Conservation (phyloP, 2,797 vertebrate species). For the Pseudotriccus pelzelni region DNA sequence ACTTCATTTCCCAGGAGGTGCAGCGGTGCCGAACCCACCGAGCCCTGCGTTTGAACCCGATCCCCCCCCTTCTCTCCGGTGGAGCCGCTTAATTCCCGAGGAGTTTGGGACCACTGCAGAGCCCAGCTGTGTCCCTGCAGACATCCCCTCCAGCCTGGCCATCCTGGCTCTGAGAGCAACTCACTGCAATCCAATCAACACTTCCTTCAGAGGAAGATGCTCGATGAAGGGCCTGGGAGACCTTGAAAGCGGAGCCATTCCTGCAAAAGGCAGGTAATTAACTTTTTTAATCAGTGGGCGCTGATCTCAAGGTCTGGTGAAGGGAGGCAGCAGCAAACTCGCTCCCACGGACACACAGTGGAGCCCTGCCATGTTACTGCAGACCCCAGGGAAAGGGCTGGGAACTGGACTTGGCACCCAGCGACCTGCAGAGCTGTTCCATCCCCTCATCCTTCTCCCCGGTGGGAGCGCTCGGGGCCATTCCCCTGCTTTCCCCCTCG, state of each 20-base stretch:
- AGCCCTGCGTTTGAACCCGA: background rate
- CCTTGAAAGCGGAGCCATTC: background rate
- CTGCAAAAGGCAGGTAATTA: constrained; percentile 27
- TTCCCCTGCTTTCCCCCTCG: background rate
- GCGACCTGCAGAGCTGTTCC: background rate
- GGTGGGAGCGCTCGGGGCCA: no score
- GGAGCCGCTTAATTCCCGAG: background rate
- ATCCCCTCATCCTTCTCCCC: background rate
- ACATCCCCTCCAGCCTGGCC: background rate
- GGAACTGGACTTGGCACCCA: no score
- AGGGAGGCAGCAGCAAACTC: background rate
- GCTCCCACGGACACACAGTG: background rate
- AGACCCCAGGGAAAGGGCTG: background rate
- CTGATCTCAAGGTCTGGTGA: background rate
- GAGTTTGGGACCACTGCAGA: background rate
- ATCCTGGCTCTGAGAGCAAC: background rate
- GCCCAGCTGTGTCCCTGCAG: background rate
- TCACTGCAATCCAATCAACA: background rate
- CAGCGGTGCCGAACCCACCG: rapidly evolving
- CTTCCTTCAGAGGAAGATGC: background rate
- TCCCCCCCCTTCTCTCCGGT: background rate
- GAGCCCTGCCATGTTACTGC: rapidly evolving
- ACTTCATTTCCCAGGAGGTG: background rate
- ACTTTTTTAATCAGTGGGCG: constrained; percentile 22
- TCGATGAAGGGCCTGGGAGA: background rate